A percentile compares a stretch with the other conserved stretches of the same genome.
Conservation (phyloP, 2,113 vertebrate genomes). For the Onychorhynchus coronatus region DNA sequence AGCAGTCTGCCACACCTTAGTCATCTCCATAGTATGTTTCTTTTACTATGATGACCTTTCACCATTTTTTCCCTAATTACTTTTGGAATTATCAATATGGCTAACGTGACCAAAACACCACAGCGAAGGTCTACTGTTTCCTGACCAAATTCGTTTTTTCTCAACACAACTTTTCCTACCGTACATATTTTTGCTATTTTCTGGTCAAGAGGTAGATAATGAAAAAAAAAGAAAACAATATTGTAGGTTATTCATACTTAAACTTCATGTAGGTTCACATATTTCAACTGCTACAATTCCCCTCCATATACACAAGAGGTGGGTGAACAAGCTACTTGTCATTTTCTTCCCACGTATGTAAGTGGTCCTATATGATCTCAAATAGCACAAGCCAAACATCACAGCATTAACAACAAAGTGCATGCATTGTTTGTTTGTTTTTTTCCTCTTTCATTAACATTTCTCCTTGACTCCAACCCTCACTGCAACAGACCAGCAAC, state of each 20-base stretch:
- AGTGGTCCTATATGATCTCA: not conserved
- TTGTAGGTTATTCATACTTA: not conserved
- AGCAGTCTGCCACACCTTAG: not conserved
- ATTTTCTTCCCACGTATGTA: fast-evolving
- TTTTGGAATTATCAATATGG: not conserved
- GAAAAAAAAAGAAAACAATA: not conserved
- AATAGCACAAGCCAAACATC: not conserved
- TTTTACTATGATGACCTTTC: not conserved
- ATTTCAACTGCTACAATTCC: not conserved
- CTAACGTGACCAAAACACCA: not conserved
- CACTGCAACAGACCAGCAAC: not conserved
- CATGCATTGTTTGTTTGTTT: not conserved
- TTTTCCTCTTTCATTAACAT: not conserved
- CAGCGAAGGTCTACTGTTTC: not conserved
- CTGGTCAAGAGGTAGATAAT: not conserved
- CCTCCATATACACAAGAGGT: not conserved
- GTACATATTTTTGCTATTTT: not conserved
- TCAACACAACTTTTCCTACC: not conserved
- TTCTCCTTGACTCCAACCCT: not conserved
- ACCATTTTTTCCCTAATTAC: not conserved
- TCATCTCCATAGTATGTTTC: not conserved
- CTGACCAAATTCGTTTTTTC: not conserved
- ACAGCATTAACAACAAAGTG: not conserved
- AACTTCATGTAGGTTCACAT: not conserved
- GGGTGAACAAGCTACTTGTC: not conserved